Base-by-base conservation (phyloP, 1,140 invertebrate genomes). In the Myzus persicae region DNA sequence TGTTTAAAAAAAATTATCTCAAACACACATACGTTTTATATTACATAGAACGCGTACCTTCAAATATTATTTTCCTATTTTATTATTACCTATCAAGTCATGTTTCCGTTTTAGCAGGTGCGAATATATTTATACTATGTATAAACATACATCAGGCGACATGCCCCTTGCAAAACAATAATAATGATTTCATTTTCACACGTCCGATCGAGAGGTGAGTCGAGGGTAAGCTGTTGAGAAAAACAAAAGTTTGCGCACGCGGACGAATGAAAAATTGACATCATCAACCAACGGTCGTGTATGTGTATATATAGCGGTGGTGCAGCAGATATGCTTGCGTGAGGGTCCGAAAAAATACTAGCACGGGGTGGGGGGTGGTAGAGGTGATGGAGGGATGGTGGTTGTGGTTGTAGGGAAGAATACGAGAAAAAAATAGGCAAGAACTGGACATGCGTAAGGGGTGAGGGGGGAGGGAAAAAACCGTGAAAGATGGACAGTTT, bases 231-330 rank as follows among this genome's bases (percentile, higher is more conserved):
- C 11, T 31, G 81, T n/a, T 84, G 81, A 54, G 81, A 93, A 93
- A 93, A 93, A 93, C 91, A 51, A 93, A 93, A 93, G 91, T 93
- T 93, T 93, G 42, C 46, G 91, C 44, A 44, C 24, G 46, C n/a
- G 44, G 76, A 93, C 91, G 38, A 40, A 85, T 85, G 91, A 93
- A 93, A 93, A 93, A 93, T 93, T 85, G 91, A 93, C 91, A 84
- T 93, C 91, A 93, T 93, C 91, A 93, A 84, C 91, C 24, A 24
- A 48, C 46, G 76, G 36, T 38, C 8, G n/a, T 22, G n/a, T 84
- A n/a, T 84, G 76, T 36, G n/a, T 36, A 38, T 40, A 14, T 42
- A 40, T 11, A 40, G 24, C 82, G 0, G 87, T 14, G n/a, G 44
- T 88, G 44, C 2, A 40, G 26, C 20, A 18, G 24, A 88, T 48